Base-by-base conservation (phyloP, 2,888 invertebrate species). In the Parnassius glacialis region DNA sequence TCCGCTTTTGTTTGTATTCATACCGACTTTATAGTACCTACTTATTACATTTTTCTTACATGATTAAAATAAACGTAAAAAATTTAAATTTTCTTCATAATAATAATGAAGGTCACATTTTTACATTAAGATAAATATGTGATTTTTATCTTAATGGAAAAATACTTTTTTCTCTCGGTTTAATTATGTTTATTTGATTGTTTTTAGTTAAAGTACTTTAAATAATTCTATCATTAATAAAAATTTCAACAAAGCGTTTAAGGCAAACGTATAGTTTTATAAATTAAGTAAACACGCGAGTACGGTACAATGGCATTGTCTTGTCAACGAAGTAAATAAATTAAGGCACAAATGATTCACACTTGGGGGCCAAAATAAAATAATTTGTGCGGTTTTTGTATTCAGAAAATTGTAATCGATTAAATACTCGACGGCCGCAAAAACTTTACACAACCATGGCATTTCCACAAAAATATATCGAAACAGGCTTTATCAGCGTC, bases 261-360 rank as follows among this genome's bases (percentile, higher is more conserved):
- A n/a, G n/a, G n/a, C n/a, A n/a, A n/a, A n/a, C n/a, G n/a, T n/a
- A n/a, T n/a, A n/a, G n/a, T n/a, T n/a, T n/a, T n/a, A n/a, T n/a
- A n/a, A n/a, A 59, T 59, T 47, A 47, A 44, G 45, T 56, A 48
- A 63, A 57, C 48, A 52, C 42, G 34, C 13, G 59, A 52, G 59
- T 57, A 59, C 59, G 42, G 59, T 59, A 59, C 63, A 52, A 59
- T 76, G 74, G 70, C 75, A 80, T 82, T 81, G 78, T 78, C 69
- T 72, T 79, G 76, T 78, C 75, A 70, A 67, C 69, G 67, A 70
- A 48, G 63, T 56, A 48, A 69, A 72, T 64, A 68, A 68, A 75
- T 72, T 66, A 20, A 54, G 25, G 57, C 62, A 66, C 65, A 59
- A 52, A 61, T 78, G 77, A 79, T 69, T 80, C 78, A 77, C 74